Evolutionary conservation across 2,888 invertebrate species (phyloP), one percentile per base, ranked within the genome.

Genomic region (Eumacrocentrus americanus): DNA sequence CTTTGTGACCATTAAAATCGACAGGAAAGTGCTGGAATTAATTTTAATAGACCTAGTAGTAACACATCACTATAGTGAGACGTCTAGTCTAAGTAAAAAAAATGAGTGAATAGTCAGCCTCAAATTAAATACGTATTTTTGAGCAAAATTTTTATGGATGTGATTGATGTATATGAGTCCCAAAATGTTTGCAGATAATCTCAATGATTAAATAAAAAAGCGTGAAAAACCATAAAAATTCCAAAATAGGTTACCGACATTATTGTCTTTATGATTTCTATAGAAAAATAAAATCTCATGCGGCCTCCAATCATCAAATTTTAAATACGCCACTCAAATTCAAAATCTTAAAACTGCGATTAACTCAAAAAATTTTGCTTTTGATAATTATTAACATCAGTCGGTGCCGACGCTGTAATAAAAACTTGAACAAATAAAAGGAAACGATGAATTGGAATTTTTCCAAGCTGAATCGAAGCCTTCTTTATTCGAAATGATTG

Each of bases 401-500:
- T n/a, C n/a, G n/a, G n/a, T n/a, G n/a, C n/a, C n/a, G n/a, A n/a
- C n/a, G 20, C 16, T 4, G 20, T 18, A 9, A 7, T 20, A 25
- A 47, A 25, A n/a, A 6, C 7, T n/a, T 23, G 6, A 20, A 11
- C 44, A 44, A 44, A 20, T 16, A 38, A 38, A 9, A 48, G 38
- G 23, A 20, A n/a, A 46, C 22, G 20, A 47, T n/a, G 40, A 29
- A 35, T 50, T 16, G 20, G 20, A 14, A 52, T 38, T 12, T 12
- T 38, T 52, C 38, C 29, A 12, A 29, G 50, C 14, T 14, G 12
- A 50, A 50, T 50, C 35, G 35, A 50, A 23, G 18, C 6, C 12
- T 29, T 25, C 50, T 12, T 35, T 22, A 37, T 34, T 22, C 11
- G 34, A 44, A 18, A 44, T 58, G 52, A 58, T 51, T 58, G 58